phyloP scores from a whole-genome alignment of 2,797 vertebrate genomes.

The Sphenodon punctatus region DNA sequence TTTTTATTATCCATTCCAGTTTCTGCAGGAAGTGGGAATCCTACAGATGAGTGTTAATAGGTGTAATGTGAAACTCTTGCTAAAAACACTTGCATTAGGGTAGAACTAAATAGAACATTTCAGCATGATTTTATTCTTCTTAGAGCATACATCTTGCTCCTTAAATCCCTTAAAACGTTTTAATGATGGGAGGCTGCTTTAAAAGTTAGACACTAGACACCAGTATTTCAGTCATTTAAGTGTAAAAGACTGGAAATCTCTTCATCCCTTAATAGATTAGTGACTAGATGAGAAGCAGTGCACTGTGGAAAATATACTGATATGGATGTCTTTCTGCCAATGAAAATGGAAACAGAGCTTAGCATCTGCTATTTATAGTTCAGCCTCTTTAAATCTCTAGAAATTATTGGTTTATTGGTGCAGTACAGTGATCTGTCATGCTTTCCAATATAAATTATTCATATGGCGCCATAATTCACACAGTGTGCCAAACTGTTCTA shows the following conservation, averaged over 20 bases:
- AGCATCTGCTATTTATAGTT: conserved; percentile 35
- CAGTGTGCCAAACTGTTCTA: background rate
- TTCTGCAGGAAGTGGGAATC: background rate
- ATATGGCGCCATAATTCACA: conserved; percentile 15
- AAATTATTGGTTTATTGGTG: conserved; percentile 3
- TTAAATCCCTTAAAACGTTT: conserved; percentile 41
- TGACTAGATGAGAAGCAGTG: background rate
- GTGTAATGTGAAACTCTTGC: conserved; percentile 46
- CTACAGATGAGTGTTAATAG: conserved; percentile 55
- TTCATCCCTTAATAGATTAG: conserved; percentile 20
- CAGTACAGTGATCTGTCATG: conserved; percentile 5
- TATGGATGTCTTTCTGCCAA: conserved; percentile 1
- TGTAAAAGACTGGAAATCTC: background rate
- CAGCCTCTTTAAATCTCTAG: conserved; percentile 34
- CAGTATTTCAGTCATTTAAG: background rate
- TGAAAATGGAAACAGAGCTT: conserved; percentile 21
- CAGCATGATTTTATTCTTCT: background rate
- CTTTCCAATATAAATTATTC: conserved; percentile 43
- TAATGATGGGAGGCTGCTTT: conserved; percentile 13
- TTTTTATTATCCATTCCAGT: too few relatives aligned
- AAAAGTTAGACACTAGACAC: conserved; percentile 21
- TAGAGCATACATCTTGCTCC: conserved; percentile 49
- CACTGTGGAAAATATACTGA: conserved; percentile 29
- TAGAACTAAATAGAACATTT: conserved; percentile 39
- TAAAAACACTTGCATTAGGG: conserved; percentile 52